Evolutionary conservation across 1,140 invertebrate species (phyloP), one percentile per base, ranked within the genome.

Genomic region (Drosophila guanche): DNA sequence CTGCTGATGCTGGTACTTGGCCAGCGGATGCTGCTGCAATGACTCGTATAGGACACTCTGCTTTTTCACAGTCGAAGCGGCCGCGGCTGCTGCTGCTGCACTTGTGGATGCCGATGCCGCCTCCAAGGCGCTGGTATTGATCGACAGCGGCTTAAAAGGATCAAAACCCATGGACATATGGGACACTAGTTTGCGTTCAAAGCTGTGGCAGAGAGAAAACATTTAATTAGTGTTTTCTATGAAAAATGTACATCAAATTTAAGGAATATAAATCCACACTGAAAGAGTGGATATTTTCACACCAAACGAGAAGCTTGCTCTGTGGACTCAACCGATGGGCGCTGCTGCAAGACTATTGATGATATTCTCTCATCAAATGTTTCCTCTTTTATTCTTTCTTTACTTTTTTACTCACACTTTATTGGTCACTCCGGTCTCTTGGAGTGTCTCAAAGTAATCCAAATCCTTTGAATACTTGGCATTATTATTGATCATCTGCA

Each of bases 401-500:
- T 10, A n/a, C 1, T 4, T 12, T 8, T 59, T 5, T 29, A 84
- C 83, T 79, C 72, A 91, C 90, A 91, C 90, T 72, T 91, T 90
- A 27, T 91, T 91, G 57, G 90, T 91, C 1, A 91, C 90, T n/a
- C 90, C 90, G 20, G 90, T 91, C 47, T 91, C 90, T 47, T 90
- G 90, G 45, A 91, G 55, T 14, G 90, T 83, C 55, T 91, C 90
- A 54, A 89, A 86, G 41, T 86, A 91, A 42, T 90, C 90, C 66
- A 90, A 59, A 46, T 91, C 90, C 65, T 91, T 91, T 54, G 68
- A 52, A 27, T 91, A 91, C 66, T 84, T 91, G 56, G 80, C 79
- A 76, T 78, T 88, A 56, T 68, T 80, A 42, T 78, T 86, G 33
- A 66, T 71, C 53, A 78, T 76, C 57, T 37, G 33, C 33, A 62